phyloP scores from a whole-genome alignment of 2,888 invertebrate species.

The Timandra comae region DNA sequence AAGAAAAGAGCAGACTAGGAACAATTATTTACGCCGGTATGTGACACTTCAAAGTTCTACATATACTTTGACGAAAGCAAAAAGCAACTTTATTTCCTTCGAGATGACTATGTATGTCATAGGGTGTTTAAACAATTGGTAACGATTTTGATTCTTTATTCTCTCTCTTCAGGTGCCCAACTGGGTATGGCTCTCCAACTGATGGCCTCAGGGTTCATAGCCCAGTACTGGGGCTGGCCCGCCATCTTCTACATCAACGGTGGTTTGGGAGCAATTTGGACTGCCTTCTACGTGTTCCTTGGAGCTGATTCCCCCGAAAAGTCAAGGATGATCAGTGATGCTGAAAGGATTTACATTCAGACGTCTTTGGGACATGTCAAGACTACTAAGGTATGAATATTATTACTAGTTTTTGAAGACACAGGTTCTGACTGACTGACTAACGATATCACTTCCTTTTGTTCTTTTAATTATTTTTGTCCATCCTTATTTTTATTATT shows the following conservation, averaged over 20 bases:
- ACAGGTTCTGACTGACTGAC: too few species aligned
- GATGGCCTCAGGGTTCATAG: conserved; percentile 62
- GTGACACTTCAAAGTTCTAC: too few species aligned
- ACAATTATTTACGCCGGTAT: conserved; percentile 51
- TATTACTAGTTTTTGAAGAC: too few species aligned
- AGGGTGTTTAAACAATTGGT: too few species aligned
- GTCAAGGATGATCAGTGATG: conserved; percentile 73
- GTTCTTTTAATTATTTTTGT: too few species aligned
- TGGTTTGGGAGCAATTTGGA: conserved; percentile 68
- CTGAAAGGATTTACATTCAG: conserved; percentile 82
- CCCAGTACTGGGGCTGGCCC: conserved; percentile 73
- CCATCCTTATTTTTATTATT: too few species aligned
- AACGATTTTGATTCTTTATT: too few species aligned
- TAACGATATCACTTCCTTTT: too few species aligned
- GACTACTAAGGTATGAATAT: conserved; percentile 46
- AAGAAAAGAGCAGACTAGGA: conserved; percentile 79
- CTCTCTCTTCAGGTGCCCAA: conserved; percentile 67
- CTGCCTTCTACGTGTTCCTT: conserved; percentile 70
- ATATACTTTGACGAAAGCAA: too few species aligned
- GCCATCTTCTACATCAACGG: conserved; percentile 79
- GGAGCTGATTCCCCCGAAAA: conserved; percentile 81
- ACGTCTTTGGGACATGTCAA: conserved; percentile 53
- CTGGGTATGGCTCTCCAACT: conserved; percentile 78
- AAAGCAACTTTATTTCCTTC: too few species aligned
- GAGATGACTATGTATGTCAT: too few species aligned